Percentiles rank a stretch among this genome's conserved stretches.
Evolutionary conservation across 2,113 vertebrate species (phyloP).

Genomic region (Axis porcinus): DNA sequence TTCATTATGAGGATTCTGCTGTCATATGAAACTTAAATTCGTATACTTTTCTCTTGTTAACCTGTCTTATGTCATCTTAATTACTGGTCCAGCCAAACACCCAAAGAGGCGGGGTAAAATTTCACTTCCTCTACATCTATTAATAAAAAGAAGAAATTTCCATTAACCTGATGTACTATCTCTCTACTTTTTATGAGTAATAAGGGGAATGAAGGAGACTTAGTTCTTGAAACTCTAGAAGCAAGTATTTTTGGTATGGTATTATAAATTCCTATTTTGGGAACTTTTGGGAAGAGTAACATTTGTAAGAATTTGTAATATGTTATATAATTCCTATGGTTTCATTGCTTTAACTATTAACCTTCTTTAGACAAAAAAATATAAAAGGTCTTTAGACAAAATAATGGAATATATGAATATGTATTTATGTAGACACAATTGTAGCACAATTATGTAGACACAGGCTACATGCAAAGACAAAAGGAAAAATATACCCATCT

Average conservation of each 20-base stretch:
- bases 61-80: neutral
- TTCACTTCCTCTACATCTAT: neutral
- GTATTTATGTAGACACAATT: neutral
- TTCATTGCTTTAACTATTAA: neutral
- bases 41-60: neutral
- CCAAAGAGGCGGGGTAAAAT: neutral
- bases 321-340: neutral
- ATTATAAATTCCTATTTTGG: neutral
- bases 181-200: neutral
- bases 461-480: neutral
- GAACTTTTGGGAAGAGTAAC: neutral
- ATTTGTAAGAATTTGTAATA: neutral
- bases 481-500: neutral
- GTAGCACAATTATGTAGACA: neutral
- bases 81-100: neutral
- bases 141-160: neutral
- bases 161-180: neutral
- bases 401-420: neutral
- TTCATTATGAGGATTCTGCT: neutral
- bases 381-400: neutral
- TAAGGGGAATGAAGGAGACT: neutral
- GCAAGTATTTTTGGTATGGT: neutral
- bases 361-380: neutral
- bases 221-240: neutral
- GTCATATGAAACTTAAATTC: neutral